phyloP scores from a whole-genome alignment of 2,113 vertebrate species.

The Paradoxurus hermaphroditus region DNA sequence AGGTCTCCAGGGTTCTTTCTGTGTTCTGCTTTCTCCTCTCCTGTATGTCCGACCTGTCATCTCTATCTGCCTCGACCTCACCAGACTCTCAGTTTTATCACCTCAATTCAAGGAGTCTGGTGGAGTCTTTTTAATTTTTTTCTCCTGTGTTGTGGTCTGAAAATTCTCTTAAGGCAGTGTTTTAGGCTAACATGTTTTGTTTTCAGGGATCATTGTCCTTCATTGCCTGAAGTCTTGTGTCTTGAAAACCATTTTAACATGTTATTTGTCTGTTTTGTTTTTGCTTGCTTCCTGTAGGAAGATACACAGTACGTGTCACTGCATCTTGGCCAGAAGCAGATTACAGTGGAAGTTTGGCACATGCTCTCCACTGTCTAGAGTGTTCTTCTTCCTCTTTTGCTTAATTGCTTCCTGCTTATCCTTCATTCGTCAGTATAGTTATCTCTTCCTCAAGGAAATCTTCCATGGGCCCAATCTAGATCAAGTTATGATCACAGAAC shows the following conservation, averaged over 20 bases:
- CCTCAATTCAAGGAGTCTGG: not conserved
- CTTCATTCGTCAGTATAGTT: not conserved
- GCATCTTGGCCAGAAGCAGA: not conserved
- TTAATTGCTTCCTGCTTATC: not conserved
- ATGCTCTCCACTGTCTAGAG: too few relatives aligned
- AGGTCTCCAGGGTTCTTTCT: not conserved
- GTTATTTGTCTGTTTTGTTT: not conserved
- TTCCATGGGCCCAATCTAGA: not conserved
- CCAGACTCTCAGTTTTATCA: not conserved
- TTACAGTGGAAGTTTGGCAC: rapidly evolving
- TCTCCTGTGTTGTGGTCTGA: not conserved
- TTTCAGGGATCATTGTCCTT: not conserved
- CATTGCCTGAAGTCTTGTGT: not conserved
- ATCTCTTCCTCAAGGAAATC: not conserved
- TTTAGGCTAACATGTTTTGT: not conserved
- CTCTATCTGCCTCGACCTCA: not conserved
- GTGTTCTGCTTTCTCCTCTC: not conserved
- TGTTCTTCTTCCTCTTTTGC: not conserved
- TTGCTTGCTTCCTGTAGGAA: not conserved
- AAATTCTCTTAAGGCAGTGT: not conserved
- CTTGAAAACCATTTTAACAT: not conserved
- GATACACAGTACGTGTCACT: not conserved
- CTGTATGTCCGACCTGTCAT: not conserved
- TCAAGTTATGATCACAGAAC: not conserved
- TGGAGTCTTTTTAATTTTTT: not conserved